Conservation (phyloP, 2,113 vertebrate species). For the Terrapene triunguis region DNA sequence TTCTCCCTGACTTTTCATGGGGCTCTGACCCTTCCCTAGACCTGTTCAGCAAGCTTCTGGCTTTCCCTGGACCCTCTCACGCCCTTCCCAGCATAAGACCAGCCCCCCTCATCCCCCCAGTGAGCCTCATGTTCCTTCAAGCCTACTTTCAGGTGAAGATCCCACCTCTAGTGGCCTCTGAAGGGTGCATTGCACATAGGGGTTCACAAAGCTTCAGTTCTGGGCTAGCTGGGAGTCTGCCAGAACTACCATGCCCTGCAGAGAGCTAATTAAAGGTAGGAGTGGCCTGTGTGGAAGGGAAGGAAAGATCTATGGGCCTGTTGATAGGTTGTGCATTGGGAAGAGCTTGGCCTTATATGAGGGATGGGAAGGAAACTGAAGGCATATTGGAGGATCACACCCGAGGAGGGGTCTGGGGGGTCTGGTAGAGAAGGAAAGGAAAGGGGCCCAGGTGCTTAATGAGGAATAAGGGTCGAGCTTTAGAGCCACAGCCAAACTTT, state of each 20-base stretch:
- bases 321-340: neutral
- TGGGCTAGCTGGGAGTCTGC: no score
- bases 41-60: neutral
- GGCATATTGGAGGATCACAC: neutral
- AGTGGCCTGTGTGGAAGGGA: neutral
- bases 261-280: neutral
- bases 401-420: no score
- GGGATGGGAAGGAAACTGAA: neutral
- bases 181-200: neutral
- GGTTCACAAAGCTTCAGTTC: neutral
- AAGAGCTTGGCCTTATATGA: no score
- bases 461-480: neutral
- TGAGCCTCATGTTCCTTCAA: neutral
- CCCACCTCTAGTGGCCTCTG: neutral
- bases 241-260: neutral
- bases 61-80: neutral
- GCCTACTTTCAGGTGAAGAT: neutral
- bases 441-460: neutral
- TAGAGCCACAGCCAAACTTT: neutral
- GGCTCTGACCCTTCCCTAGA: neutral
- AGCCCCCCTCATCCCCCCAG: accelerated
- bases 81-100: neutral
- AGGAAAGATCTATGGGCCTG: neutral
- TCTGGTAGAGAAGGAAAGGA: neutral
- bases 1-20: neutral